A percentile compares a stretch with the other conserved stretches of the same genome.
These are phyloP conservation scores for Catostylus mosaicus DNA, from an alignment of 30 jellyfish, hydroid and myxozoan genomes.

Conservation along the genomic window DNA sequence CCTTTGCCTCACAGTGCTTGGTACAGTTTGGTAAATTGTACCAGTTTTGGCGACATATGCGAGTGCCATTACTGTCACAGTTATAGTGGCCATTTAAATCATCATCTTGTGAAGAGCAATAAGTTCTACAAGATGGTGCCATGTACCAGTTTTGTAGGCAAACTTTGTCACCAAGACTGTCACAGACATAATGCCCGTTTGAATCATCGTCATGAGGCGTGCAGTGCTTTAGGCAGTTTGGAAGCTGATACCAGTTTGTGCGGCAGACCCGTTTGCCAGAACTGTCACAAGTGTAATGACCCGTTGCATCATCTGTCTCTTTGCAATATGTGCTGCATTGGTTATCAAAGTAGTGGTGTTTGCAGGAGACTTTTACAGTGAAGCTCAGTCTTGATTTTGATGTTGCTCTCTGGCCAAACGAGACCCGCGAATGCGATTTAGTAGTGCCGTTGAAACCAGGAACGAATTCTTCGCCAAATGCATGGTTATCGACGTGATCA, in stretches of 20 bases:
- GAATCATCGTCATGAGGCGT: slow-evolving; percentile 43
- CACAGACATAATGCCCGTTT: slow-evolving; percentile 63
- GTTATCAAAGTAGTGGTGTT: slow-evolving; percentile 3
- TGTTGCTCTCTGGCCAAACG: slow-evolving; percentile 6
- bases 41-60: too few species aligned
- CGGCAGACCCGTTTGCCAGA: slow-evolving; percentile 54
- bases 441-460: slow-evolving; percentile 21
- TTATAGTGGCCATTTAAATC: slow-evolving; percentile 50
- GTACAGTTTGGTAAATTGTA: slow-evolving; percentile 5
- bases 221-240: slow-evolving; percentile 46
- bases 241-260: slow-evolving; percentile 35
- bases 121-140: slow-evolving; percentile 16
- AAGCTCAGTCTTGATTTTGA: slow-evolving; percentile 20
- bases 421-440: neutral
- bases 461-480: slow-evolving; percentile 20
- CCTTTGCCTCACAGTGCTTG: neutral
- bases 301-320: slow-evolving; percentile 4
- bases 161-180: slow-evolving; percentile 33
- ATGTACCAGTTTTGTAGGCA: slow-evolving; percentile 65
- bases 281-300: slow-evolving; percentile 50
- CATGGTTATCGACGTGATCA: slow-evolving; percentile 40
- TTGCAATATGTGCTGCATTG: slow-evolving; percentile 34
- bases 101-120: slow-evolving; percentile 41
- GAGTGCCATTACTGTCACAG: too few species aligned
- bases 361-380: slow-evolving; percentile 32